Base-by-base conservation (phyloP, 2,888 invertebrate genomes). In the Sabellastarte sp. region DNA sequence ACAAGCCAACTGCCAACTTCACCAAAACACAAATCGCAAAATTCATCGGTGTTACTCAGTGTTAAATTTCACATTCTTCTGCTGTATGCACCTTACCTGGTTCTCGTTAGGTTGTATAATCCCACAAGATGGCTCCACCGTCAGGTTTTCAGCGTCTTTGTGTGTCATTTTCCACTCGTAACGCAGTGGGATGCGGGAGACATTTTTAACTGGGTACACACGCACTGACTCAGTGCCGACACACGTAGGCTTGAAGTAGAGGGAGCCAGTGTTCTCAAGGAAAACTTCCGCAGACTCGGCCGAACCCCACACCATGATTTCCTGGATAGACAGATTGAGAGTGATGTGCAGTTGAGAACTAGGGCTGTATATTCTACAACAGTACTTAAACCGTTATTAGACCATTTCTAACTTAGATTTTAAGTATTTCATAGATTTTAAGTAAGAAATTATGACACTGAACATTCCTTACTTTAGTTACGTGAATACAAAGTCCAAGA, bases 231-330 rank as follows among this genome's bases (percentile, higher is more conserved):
- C 67, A 2, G 80, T 80, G 28, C 82, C 80, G 0, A 79, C 67
- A 69, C 81, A 82, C 2, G 84, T 84, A 3, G 80, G 81, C 59
- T 80, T 80, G 71, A 83, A 80, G 74, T 72, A 82, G 71, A 84
- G 69, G 59, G 71, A 74, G 33, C 79, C 82, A 28, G 78, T 72
- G 20, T 76, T 76, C 26, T 81, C 81, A 29, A 83, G 68, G 50
- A 77, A 52, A 1, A 82, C 74, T 32, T 76, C 75, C 2, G 83
- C 76, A 3, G 74, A 69, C 60, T 82, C 83, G 1, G 81, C 80
- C 20, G 79, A 78, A 1, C 80, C 81, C 57, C 69, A 71, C 52
- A 66, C 60, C 41, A 60, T 50, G n/a, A 74, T 66, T 10, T 66
- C 65, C 74, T 74, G 63, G 2, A 62, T 32, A 24, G 26, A 41